Conservation (phyloP, 2,113 vertebrate genomes). For the Pteruthius melanotis region DNA sequence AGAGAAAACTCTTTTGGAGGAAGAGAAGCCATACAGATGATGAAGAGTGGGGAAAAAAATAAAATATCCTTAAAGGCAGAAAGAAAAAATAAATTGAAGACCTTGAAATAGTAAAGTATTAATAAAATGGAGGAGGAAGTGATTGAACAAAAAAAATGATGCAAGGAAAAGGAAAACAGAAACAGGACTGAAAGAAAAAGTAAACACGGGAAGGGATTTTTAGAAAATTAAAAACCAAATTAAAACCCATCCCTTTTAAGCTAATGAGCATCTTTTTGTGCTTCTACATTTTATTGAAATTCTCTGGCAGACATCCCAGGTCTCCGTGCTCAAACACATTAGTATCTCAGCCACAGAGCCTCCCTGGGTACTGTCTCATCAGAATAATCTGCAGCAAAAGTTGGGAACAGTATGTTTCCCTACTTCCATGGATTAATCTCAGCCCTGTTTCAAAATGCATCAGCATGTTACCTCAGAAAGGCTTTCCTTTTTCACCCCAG, state of each 20-base stretch:
- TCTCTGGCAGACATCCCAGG: slow-evolving; percentile 4
- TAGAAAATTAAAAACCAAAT: not conserved
- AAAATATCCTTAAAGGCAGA: not conserved
- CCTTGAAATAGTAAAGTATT: not conserved
- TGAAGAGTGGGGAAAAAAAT: not conserved
- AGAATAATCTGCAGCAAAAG: not conserved
- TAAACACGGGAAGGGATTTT: not conserved
- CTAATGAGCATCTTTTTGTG: not conserved
- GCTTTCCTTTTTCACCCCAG: not conserved
- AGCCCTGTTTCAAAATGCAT: not conserved
- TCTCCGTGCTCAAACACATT: not conserved
- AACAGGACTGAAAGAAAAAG: not conserved
- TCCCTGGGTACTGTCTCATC: not conserved
- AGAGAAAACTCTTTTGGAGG: not conserved
- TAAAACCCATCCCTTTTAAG: slow-evolving; percentile 16
- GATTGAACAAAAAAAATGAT: not conserved
- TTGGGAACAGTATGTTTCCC: not conserved
- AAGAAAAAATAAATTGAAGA: not conserved
- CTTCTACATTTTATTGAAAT: not conserved
- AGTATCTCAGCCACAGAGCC: not conserved
- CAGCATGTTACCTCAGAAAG: not conserved
- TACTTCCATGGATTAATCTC: not conserved
- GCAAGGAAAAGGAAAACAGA: not conserved
- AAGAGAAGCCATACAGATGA: not conserved
- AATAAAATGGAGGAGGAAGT: not conserved